Evolutionary conservation across 1,140 invertebrate species (phyloP), one percentile per base, ranked within the genome.

Genomic region (Drosophila micromelanica): DNA sequence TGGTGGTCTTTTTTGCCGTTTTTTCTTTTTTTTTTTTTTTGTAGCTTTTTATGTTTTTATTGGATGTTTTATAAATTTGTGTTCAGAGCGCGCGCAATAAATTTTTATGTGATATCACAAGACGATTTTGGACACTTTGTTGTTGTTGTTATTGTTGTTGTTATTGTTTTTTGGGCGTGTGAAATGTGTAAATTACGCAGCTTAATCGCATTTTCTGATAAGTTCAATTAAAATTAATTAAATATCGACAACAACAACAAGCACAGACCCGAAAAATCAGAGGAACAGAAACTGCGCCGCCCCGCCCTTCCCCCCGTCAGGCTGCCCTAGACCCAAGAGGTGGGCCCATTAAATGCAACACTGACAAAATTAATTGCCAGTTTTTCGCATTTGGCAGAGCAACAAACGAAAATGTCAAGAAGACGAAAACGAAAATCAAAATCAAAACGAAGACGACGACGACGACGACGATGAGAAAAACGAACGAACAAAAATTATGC

Each of bases 311-410:
- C 9, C 11, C 27, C 12, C 46, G 5, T 13, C 15, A 6, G 7
- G 3, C 11, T 20, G 30, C 15, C 11, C 17, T 5, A 17, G 13
- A 20, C 23, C 49, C 54, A 43, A 37, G 38, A 48, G 60, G 71
- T 76, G 65, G 78, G 76, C 73, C 82, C 82, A 86, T 86, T 86
- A 86, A 86, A 86, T 86, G 82, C 82, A 86, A 86, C 82, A 86
- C 82, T 86, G 78, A 87, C 82, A 86, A 86, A 86, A 86, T 86
- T 86, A 86, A 86, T 86, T 86, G 82, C 82, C 82, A 82, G 75
- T 87, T 87, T 86, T 86, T 86, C 82, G 75, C 78, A 87, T 87
- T 86, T 86, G 82, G 82, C 82, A 86, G 82, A 62, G 82, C 82
- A 78, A 86, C 82, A 87, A 86, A 86, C 82, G 82, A 86, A 86